Evolutionary conservation across 2,888 invertebrate genomes (phyloP).

Genomic region (Crioceris asparagi): DNA sequence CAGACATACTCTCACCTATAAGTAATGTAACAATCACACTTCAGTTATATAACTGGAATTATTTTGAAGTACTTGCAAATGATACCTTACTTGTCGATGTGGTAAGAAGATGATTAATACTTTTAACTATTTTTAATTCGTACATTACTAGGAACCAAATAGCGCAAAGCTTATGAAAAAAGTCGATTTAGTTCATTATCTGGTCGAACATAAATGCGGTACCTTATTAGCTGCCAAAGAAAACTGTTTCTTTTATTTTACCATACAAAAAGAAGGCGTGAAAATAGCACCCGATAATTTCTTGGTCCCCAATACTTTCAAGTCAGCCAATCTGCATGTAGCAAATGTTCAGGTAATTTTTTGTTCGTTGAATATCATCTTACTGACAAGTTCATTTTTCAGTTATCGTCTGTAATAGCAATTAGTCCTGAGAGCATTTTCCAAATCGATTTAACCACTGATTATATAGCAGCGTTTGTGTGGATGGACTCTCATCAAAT

Average conservation of each 20-base stretch:
- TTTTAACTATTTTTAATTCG: no score
- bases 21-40: conserved; percentile 42
- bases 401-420: conserved; percentile 23
- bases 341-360: conserved; percentile 47
- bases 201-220: conserved; percentile 32
- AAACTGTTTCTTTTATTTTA: conserved; percentile 39
- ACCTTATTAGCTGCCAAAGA: conserved; percentile 23
- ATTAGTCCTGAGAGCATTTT: conserved; percentile 21
- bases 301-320: conserved; percentile 51
- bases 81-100: conserved; percentile 15
- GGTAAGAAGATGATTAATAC: conserved; percentile 20
- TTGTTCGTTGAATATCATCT: neutral
- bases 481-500: conserved; percentile 51
- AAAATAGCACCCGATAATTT: conserved; percentile 52
- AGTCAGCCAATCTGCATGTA: conserved; percentile 40
- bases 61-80: conserved; percentile 20
- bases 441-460: conserved; percentile 36
- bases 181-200: conserved; percentile 27
- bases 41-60: conserved; percentile 47
- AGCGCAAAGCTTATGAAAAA: conserved; percentile 19
- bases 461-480: conserved; percentile 54
- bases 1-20: conserved; percentile 40
- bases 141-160: conserved; percentile 19
- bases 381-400: conserved; percentile 10
- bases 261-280: conserved; percentile 40